Conservation (phyloP, 1,140 invertebrate species). For the Aphidius ervi region DNA sequence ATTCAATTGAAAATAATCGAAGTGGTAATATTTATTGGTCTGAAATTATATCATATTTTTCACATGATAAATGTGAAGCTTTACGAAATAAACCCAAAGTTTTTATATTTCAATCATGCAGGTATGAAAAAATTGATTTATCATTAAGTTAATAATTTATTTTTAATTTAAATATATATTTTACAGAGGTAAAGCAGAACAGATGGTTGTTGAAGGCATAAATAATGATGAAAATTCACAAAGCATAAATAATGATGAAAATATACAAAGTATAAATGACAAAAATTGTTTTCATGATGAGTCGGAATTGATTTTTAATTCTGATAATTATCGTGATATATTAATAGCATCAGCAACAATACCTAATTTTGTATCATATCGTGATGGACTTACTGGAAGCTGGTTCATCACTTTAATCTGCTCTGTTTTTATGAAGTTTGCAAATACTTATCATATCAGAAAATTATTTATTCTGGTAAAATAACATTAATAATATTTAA, state of each 20-base stretch:
- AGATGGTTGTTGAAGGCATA: slow-evolving; percentile 12
- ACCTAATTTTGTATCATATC: slow-evolving; percentile 61
- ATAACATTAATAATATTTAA: too few species aligned
- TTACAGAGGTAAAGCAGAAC: slow-evolving; percentile 22
- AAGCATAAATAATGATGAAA: too few species aligned
- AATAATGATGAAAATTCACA: too few species aligned
- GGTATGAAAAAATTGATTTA: slow-evolving; percentile 40
- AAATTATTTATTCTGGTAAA: slow-evolving; percentile 53
- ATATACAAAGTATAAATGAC: too few species aligned
- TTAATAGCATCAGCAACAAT: slow-evolving; percentile 65
- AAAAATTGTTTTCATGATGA: too few species aligned
- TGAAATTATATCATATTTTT: slow-evolving; percentile 60
- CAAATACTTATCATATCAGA: slow-evolving; percentile 60
- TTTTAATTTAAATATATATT: slow-evolving; percentile 10
- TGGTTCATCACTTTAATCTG: slow-evolving; percentile 77
- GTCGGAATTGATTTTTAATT: neutral
- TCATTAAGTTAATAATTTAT: neutral
- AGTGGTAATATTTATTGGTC: slow-evolving; percentile 34
- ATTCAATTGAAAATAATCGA: slow-evolving; percentile 22
- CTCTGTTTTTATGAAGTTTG: slow-evolving; percentile 67
- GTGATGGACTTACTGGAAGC: slow-evolving; percentile 61
- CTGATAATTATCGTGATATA: slow-evolving; percentile 59
- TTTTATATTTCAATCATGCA: slow-evolving; percentile 74
- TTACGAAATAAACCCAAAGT: slow-evolving; percentile 70
- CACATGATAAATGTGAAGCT: slow-evolving; percentile 56